Evolutionary conservation across 2,888 invertebrate genomes (phyloP), one percentile per base, ranked within the genome.

Genomic region (Kryphioiulus occultus): DNA sequence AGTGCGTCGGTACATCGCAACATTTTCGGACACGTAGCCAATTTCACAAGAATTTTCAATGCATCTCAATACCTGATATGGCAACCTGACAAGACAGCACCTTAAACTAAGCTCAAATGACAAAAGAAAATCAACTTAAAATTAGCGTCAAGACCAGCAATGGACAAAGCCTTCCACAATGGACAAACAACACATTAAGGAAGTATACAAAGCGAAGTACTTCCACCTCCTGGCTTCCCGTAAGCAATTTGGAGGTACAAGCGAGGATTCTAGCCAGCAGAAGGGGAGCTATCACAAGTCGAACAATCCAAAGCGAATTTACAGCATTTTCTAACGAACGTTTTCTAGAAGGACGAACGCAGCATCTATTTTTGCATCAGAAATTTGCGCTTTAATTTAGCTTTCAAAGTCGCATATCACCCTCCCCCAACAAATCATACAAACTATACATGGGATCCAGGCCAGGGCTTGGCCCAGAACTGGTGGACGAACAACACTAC

Each of bases 351-450:
- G 53, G 53, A 78, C 78, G 30, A 78, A 78, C 30, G 78, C 30
- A 26, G 68, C 68, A 78, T 30, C 78, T 78, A 78, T 78, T 78
- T 78, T 78, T 78, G 78, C 78, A 78, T 78, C 78, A 78, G 78
- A 15, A 78, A 78, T 78, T 30, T 78, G 78, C 22, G 59, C 59
- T 68, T 78, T 78, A 17, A 78, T 30, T 78, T 78, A 3, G 2
- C 10, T 78, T 26, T 68, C 78, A 78, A 78, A 26, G 26, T n/a
- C 78, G 15, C 78, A 78, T 15, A 53, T n/a, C 17, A 22, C 30
- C 78, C 15, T 78, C 78, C 78, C 78, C 78, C 78, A 15, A 78
- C 78, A 30, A 78, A 78, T 30, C 78, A 32, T 30, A 78, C 78
- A 78, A 68, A 78, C 12, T 30, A 78, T 30, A 30, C 30, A 78